phyloP scores from a whole-genome alignment of 2,888 invertebrate species.

The Heteropelma amictum region DNA sequence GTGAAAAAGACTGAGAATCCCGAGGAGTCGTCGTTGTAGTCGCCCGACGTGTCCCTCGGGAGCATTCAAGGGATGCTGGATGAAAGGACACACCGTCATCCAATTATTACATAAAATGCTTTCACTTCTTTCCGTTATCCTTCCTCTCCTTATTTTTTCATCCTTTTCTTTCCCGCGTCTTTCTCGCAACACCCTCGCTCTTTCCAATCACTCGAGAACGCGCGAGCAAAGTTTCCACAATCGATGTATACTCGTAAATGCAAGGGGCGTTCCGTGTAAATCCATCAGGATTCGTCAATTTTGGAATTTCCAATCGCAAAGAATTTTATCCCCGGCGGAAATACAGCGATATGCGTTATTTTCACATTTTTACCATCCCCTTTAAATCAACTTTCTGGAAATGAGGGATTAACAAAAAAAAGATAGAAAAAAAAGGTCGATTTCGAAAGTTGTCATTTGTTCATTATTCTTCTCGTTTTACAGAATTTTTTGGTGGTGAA shows the following conservation, averaged over 20 bases:
- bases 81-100: conserved; percentile 76
- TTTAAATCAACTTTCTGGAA: no score
- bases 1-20: conserved; percentile 42
- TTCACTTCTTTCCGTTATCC: conserved; percentile 62
- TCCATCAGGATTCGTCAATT: no score
- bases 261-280: no score
- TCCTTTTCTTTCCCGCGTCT: not conserved
- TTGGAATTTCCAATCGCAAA: no score
- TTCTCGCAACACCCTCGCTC: conserved; percentile 2
- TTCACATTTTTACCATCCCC: no score
- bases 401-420: no score
- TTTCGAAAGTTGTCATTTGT: no score
- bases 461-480: no score
- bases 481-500: no score
- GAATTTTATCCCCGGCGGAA: no score
- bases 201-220: not conserved
- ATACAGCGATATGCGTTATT: no score
- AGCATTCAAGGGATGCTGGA: conserved; percentile 63
- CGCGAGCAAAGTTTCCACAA: conserved; percentile 1
- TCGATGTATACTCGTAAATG: conserved; percentile 7
- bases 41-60: conserved; percentile 53
- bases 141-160: not conserved
- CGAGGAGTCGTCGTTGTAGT: conserved; percentile 46
- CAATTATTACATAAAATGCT: conserved; percentile 76
- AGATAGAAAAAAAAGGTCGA: no score